Percentiles rank a stretch among this genome's conserved stretches.
Conservation (phyloP, 2,113 vertebrate species). For the Cervus canadensis region DNA sequence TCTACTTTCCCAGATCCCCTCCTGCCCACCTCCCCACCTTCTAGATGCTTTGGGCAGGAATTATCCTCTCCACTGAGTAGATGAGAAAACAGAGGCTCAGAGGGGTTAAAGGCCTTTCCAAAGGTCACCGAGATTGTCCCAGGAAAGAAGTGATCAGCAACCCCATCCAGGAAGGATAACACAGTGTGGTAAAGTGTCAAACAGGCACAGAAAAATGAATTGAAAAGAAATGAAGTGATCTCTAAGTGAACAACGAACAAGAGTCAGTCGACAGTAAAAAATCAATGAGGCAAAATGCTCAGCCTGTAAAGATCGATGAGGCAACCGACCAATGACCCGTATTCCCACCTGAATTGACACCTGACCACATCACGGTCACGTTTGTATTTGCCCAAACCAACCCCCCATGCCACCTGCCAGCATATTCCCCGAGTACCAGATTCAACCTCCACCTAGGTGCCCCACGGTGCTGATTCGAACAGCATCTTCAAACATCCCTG, state of each 20-base stretch:
- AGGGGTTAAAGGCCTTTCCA: background rate
- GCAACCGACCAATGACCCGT: conserved; percentile 33
- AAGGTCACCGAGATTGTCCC: background rate
- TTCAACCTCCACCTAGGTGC: background rate
- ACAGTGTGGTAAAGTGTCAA: background rate
- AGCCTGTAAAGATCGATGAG: conserved; percentile 59
- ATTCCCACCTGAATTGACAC: conserved; percentile 37
- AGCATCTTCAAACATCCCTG: background rate
- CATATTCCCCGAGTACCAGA: background rate
- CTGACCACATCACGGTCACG: background rate
- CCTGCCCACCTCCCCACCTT: background rate
- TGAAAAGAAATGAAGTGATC: conserved; percentile 59
- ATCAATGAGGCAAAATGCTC: conserved; percentile 65
- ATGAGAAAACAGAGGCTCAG: background rate
- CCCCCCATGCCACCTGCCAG: background rate
- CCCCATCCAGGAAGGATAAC: background rate
- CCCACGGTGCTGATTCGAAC: background rate
- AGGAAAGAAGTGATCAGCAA: background rate
- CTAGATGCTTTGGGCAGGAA: background rate
- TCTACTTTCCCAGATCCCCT: background rate
- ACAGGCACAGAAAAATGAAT: background rate
- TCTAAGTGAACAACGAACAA: conserved; percentile 11
- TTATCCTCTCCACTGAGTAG: background rate
- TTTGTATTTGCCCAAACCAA: background rate
- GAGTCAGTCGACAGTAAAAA: conserved; percentile 35